Evolutionary conservation across 92 coral and sea anemone species (phyloP).

Genomic region (Galaxea fascicularis): DNA sequence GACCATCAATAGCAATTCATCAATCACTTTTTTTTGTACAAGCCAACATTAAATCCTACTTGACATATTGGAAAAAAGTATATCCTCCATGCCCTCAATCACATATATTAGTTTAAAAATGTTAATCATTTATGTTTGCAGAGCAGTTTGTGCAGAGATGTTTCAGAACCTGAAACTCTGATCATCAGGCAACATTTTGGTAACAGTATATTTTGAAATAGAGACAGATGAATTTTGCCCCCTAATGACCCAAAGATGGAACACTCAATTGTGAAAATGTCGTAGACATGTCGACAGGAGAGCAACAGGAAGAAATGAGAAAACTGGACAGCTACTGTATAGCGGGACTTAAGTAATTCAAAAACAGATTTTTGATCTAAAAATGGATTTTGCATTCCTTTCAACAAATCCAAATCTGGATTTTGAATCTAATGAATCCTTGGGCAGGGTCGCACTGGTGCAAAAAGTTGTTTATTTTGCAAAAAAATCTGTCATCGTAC

Average conservation of each 20-base stretch:
- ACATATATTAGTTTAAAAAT: slow-evolving; percentile 40
- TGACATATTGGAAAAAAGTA: slow-evolving; percentile 24
- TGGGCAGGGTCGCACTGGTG: no score
- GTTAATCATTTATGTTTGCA: slow-evolving; percentile 45
- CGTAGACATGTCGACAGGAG: no score
- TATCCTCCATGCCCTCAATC: slow-evolving; percentile 54
- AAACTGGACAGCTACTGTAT: no score
- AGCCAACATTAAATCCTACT: slow-evolving; percentile 49
- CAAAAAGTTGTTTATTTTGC: no score
- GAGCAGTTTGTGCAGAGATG: slow-evolving; percentile 47
- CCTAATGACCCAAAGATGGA: slow-evolving; percentile 42
- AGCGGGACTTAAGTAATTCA: no score
- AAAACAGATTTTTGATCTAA: no score
- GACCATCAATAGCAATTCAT: slow-evolving; percentile 48
- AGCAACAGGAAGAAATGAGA: no score
- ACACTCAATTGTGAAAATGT: slow-evolving; percentile 48
- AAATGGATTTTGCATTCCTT: no score
- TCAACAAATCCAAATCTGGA: no score
- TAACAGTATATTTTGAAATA: slow-evolving; percentile 33
- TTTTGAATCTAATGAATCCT: no score
- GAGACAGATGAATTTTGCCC: slow-evolving; percentile 39
- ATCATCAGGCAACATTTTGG: slow-evolving; percentile 50
- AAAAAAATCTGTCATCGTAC: no score
- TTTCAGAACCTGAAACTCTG: slow-evolving; percentile 42
- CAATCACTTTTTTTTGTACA: slow-evolving; percentile 47